Base-by-base conservation (phyloP, 2,797 vertebrate species). In the Channa striata region DNA sequence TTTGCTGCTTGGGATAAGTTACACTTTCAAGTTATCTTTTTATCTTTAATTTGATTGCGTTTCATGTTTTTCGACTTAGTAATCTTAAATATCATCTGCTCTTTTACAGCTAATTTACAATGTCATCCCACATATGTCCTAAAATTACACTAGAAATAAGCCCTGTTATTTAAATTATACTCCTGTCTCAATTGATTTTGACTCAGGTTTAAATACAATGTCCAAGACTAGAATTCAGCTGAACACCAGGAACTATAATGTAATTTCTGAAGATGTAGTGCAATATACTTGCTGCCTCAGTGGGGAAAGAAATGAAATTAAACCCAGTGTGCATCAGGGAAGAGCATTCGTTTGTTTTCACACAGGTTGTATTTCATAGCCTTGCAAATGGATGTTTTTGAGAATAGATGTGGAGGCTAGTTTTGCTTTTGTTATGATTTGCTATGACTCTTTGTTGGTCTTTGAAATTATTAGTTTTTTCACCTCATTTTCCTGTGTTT, bases 341-440 rank as follows among this genome's bases (percentile, higher is more conserved):
- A 62, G 56, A 42, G 20, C 34, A 5, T 61, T 61, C 23, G 23
- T 6, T 67, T 67, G 62, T 71, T 67, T 74, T 48, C 56, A 62
- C 17, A 62, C 23, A 71, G 62, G 48, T 68, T 79, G 42, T 40
- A 34, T 65, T 75, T 59, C n/a, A 52, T 36, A 53, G 49, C 50
- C 39, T 52, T 53, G 50, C 57, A 74, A 68, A 74, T 67, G 13
- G 39, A 57, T 65, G 30, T 59, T 78, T 82, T 61, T 74, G 21
- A 59, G 39, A 37, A 7, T 11, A 34, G 54, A 43, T 17, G 20
- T 13, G 3, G 10, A 61, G 14, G 69, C 37, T 54, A 0, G 59
- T 52, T 68, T 72, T 76, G 56, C 14, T 71, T 60, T 59, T n/a
- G 7, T 74, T 57, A 64, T 67, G 62, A 82, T 76, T 67, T 57